A percentile compares a stretch with the other conserved stretches of the same genome.
These are phyloP conservation scores for Bergia puertoricense DNA, from an alignment of 92 coral and sea anemone genomes.

Conservation along the genomic window DNA sequence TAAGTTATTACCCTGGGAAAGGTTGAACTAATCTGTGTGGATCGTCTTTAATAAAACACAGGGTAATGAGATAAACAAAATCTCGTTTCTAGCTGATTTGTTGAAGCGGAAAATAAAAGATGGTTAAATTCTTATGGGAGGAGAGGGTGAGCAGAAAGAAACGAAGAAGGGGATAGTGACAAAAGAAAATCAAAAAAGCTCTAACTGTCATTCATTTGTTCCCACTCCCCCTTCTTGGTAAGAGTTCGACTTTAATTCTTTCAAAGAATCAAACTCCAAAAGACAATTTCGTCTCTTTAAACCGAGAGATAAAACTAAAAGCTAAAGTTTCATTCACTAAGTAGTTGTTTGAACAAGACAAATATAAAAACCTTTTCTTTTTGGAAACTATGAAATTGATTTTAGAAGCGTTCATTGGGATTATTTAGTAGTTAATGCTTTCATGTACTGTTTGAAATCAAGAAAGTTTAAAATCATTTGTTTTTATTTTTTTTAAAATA, in stretches of 20 bases:
- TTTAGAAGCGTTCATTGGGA: too few relatives aligned
- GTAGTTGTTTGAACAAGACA: too few relatives aligned
- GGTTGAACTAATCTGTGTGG: neutral
- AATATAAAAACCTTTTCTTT: too few relatives aligned
- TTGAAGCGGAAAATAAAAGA: neutral
- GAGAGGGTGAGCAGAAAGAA: neutral
- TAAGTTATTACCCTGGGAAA: neutral
- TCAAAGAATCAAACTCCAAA: neutral
- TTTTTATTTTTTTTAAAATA: too few relatives aligned
- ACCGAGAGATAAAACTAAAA: neutral
- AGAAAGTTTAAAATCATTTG: too few relatives aligned
- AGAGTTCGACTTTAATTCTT: neutral
- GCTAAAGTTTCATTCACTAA: neutral
- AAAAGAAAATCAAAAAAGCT: neutral
- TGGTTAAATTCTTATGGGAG: neutral
- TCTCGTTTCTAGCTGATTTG: neutral
- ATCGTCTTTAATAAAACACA: neutral
- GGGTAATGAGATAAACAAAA: neutral
- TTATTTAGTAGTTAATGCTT: neutral
- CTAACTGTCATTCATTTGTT: neutral
- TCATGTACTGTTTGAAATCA: neutral
- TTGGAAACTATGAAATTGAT: neutral
- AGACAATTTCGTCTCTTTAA: neutral
- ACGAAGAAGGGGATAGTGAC: neutral
- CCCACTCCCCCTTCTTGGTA: neutral